Evolutionary conservation across 2,888 invertebrate genomes (phyloP), one percentile per base, ranked within the genome.

Genomic region (Zonitis immaculata): DNA sequence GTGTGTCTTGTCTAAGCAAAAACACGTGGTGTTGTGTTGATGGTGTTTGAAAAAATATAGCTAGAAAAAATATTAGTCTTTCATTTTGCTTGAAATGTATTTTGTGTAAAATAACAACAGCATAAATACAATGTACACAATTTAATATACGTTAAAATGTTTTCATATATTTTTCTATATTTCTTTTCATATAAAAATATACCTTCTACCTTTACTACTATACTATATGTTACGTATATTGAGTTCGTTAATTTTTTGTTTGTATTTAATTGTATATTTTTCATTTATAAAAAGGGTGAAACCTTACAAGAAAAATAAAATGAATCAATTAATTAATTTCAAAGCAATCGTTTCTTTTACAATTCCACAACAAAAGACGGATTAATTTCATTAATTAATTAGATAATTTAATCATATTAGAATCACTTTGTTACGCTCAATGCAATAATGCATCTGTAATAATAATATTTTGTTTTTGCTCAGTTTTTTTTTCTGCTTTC

Each of bases 51-150:
- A 65, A 71, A 71, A 71, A 70, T 67, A 66, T 67, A 65, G 60
- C 63, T 60, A 65, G 63, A 72, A 76, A 75, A 75, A 76, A 76
- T 76, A 75, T 76, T 76, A 73, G 74, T 74, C 72, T 76, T 74
- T 75, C 74, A 75, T 76, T 75, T 72, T 61, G 65, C 66, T 62
- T 71, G 72, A 74, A 73, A 73, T 69, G 68, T 71, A 72, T 73
- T 74, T 74, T 72, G 70, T 73, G 73, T 74, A 73, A 73, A 75
- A 75, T 66, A 74, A 74, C 73, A 75, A 43, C 50, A 59, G 66
- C 67, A 67, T 57, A 56, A 54, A 42, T 35, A 51, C 52, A 30
- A 51, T 56, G 55, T 52, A 55, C 59, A 51, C 60, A 61, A 61
- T 57, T 35, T 35, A 18, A 35, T 59, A 61, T 63, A 62, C 63